Percentiles rank a stretch among this genome's conserved stretches.
phyloP scores from a whole-genome alignment of 37 sponge, comb jelly and placozoan genomes.

The Theonella swinhoei region DNA sequence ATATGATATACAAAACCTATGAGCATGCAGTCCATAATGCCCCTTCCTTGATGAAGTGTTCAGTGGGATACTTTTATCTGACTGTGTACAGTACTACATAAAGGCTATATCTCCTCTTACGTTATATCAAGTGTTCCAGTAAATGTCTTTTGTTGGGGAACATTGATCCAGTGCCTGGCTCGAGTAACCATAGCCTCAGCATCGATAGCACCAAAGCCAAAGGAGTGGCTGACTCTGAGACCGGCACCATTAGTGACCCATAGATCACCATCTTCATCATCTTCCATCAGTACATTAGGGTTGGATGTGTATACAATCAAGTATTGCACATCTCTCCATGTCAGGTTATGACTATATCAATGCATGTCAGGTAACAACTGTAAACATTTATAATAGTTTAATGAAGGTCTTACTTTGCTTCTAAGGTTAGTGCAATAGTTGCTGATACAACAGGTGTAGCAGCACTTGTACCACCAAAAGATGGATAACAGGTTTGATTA shows the following conservation, averaged over 20 bases:
- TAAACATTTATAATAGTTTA: too few relatives aligned
- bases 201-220: slow-evolving; percentile 93
- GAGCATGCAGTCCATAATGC: too few relatives aligned
- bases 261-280: too few relatives aligned
- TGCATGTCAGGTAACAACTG: background rate
- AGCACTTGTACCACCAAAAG: slow-evolving; percentile 70
- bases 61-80: background rate
- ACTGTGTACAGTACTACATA: too few relatives aligned
- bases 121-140: background rate
- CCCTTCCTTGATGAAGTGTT: too few relatives aligned
- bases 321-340: slow-evolving; percentile 96
- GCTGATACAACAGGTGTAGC: slow-evolving; percentile 59
- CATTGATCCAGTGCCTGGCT: slow-evolving; percentile 81
- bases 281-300: slow-evolving; percentile 32
- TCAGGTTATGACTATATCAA: slow-evolving; percentile 34
- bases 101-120: too few relatives aligned
- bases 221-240: slow-evolving; percentile 57
- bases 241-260: slow-evolving; percentile 76
- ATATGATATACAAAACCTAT: too few relatives aligned
- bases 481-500: slow-evolving; percentile 24
- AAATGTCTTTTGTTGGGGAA: slow-evolving; percentile 31
- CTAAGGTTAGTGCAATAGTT: slow-evolving; percentile 74
- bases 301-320: slow-evolving; percentile 61
- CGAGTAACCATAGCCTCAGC: slow-evolving; percentile 79
- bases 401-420: slow-evolving; percentile 86